Percentiles rank a stretch among this genome's conserved stretches.
Evolutionary conservation across 1,140 invertebrate species (phyloP).

Genomic region (Cydia fagiglandana): DNA sequence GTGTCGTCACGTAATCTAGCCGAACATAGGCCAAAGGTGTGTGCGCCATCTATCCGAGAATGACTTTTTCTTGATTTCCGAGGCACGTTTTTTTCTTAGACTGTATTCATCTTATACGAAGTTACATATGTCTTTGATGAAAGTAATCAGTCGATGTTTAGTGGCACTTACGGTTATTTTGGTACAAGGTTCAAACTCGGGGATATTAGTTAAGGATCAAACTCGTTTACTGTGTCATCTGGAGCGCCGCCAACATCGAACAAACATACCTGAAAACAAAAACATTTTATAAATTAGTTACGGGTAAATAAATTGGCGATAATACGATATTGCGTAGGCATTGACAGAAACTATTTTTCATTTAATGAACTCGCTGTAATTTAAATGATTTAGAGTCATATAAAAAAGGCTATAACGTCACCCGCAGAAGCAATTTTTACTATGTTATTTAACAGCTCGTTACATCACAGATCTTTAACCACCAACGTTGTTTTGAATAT

Average conservation of each 20-base stretch:
- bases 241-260: conserved; percentile 8
- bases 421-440: background rate
- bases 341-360: background rate
- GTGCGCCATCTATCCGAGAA: too few relatives aligned
- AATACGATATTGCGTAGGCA: background rate
- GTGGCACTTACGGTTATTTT: conserved; percentile 13
- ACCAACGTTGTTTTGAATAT: too few relatives aligned
- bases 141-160: conserved; percentile 8
- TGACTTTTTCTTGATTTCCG: too few relatives aligned
- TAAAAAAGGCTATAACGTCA: background rate
- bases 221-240: conserved; percentile 15
- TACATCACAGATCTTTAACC: background rate
- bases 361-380: conserved; percentile 1
- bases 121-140: too few relatives aligned
- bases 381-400: background rate
- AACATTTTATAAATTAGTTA: conserved; percentile 14
- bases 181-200: background rate
- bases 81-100: too few relatives aligned
- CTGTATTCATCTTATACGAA: too few relatives aligned
- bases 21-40: too few relatives aligned
- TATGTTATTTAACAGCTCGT: background rate
- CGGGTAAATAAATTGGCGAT: background rate
- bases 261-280: conserved; percentile 22
- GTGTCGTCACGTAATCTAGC: too few relatives aligned
- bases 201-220: conserved; percentile 13